Conservation (phyloP, 2,113 vertebrate species). For the Corythornis madagascariensis region DNA sequence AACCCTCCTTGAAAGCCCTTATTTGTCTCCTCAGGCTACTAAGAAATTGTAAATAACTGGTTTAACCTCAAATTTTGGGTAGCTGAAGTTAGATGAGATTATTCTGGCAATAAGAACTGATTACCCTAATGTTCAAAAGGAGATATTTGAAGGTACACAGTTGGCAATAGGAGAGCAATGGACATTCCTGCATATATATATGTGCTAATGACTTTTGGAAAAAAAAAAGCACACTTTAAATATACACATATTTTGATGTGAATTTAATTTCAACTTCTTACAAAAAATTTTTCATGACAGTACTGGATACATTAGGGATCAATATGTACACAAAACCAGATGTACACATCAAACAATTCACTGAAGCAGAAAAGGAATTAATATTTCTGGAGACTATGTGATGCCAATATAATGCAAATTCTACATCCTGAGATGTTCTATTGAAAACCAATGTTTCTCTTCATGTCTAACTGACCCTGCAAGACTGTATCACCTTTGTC, state of each 20-base stretch:
- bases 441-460: neutral
- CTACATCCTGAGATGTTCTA: neutral
- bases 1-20: neutral
- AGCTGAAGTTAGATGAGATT: neutral
- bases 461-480: neutral
- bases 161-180: neutral
- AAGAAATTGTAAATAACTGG: neutral
- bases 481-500: neutral
- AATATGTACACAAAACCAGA: neutral
- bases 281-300: neutral
- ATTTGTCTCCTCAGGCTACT: neutral
- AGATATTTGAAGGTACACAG: neutral
- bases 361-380: neutral
- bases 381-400: neutral
- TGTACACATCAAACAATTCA: neutral
- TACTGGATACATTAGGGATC: neutral
- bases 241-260: neutral
- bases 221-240: neutral
- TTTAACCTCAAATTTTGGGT: neutral
- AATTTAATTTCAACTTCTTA: neutral
- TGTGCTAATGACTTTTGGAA: neutral
- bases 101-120: neutral
- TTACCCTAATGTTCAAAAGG: neutral
- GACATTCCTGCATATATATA: neutral
- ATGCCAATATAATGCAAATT: neutral